phyloP scores from a whole-genome alignment of 2,888 invertebrate genomes.

The Theretra japonica region DNA sequence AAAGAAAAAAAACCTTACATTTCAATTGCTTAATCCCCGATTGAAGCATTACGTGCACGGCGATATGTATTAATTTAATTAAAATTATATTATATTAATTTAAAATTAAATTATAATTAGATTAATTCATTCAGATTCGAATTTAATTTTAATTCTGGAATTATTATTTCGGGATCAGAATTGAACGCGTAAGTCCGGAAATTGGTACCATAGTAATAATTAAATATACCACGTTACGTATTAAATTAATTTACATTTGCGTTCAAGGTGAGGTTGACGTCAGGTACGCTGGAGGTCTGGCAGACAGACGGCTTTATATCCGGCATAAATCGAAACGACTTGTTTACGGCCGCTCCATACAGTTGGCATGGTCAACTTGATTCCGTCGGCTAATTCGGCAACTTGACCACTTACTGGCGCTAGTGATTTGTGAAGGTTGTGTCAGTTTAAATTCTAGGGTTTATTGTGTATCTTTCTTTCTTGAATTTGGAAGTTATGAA shows the following conservation, averaged over 20 bases:
- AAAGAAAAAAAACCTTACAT: neutral
- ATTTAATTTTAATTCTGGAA: neutral
- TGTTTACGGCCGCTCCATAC: conserved; percentile 38
- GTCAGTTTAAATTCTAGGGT: conserved; percentile 19
- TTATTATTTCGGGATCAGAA: neutral
- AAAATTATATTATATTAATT: neutral
- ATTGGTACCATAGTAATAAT: conserved; percentile 22
- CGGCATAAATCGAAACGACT: conserved; percentile 56
- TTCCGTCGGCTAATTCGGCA: conserved; percentile 41
- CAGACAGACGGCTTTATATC: conserved; percentile 52
- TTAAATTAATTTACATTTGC: conserved; percentile 21
- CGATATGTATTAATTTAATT: neutral
- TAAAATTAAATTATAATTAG: neutral
- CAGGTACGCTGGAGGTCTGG: conserved; percentile 46
- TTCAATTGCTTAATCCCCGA: conserved; percentile 14
- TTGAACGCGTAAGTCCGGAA: conserved; percentile 17
- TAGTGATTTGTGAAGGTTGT: conserved; percentile 26
- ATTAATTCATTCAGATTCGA: too few relatives aligned
- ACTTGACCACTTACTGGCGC: conserved; percentile 24
- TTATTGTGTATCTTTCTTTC: conserved; percentile 19
- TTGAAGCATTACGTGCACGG: neutral
- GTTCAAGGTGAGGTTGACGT: conserved; percentile 39
- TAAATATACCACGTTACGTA: conserved; percentile 25
- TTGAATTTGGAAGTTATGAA: neutral
- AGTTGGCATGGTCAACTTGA: conserved; percentile 44